Evolutionary conservation across 2,888 invertebrate genomes (phyloP).

Genomic region (Trissoscelio sp.): DNA sequence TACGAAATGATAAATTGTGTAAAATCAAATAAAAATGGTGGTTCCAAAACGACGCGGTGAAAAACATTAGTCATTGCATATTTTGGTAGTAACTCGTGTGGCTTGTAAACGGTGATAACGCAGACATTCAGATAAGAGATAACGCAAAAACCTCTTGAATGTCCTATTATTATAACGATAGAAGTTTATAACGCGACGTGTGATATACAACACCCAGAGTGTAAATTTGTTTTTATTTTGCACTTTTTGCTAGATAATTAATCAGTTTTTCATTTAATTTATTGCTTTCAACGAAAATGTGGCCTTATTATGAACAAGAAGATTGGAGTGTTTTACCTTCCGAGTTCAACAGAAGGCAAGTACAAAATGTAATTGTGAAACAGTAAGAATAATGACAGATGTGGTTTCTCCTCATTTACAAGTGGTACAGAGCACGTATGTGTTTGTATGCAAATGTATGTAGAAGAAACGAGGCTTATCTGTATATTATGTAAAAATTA

Average conservation of each 20-base stretch:
- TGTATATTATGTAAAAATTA: slow-evolving; percentile 6
- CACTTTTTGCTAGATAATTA: no score
- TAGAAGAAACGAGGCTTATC: background rate
- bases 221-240: slow-evolving; percentile 1
- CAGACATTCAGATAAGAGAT: slow-evolving; percentile 81
- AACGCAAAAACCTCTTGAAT: slow-evolving; percentile 75
- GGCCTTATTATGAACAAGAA: slow-evolving; percentile 88
- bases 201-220: slow-evolving; percentile 30
- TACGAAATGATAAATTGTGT: no score
- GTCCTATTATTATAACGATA: slow-evolving; percentile 75
- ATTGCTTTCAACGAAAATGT: slow-evolving; percentile 82
- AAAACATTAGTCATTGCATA: background rate
- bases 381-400: background rate
- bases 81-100: slow-evolving; percentile 29
- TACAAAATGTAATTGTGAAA: slow-evolving; percentile 4
- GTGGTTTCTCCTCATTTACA: background rate
- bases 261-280: background rate
- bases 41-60: no score
- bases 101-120: slow-evolving; percentile 43
- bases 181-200: slow-evolving; percentile 68
- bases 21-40: no score
- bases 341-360: slow-evolving; percentile 93
- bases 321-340: slow-evolving; percentile 94
- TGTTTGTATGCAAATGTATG: background rate
- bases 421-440: background rate